Conservation (phyloP, 2,797 vertebrate species). For the Hoplostethus atlanticus region DNA sequence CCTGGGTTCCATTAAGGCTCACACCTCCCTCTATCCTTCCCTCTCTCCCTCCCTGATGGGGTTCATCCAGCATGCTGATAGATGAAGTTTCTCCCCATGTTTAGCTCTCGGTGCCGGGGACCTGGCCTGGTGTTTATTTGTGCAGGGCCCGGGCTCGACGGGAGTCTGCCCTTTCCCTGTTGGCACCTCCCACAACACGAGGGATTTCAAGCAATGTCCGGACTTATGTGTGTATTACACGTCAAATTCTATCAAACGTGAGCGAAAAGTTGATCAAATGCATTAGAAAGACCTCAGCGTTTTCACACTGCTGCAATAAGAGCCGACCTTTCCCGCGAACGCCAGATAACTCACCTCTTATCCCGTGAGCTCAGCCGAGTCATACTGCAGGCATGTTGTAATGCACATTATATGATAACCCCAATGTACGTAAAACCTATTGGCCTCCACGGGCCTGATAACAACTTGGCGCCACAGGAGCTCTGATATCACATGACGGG, state of each 20-base stretch:
- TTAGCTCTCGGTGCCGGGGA: constrained; percentile 18
- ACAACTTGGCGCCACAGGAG: constrained; percentile 58
- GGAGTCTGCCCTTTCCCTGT: constrained; percentile 35
- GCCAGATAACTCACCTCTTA: constrained; percentile 18
- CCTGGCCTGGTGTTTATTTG: constrained; percentile 57
- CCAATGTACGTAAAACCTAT: constrained; percentile 53
- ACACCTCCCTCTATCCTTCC: constrained; percentile 45
- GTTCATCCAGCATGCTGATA: constrained; percentile 37
- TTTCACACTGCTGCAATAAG: not conserved
- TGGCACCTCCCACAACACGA: constrained; percentile 1
- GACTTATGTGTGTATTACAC: too few species aligned
- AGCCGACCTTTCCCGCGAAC: not conserved
- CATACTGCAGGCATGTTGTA: constrained; percentile 66
- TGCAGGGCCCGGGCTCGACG: constrained; percentile 24
- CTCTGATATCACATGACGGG: constrained; percentile 57
- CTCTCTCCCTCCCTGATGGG: constrained; percentile 31
- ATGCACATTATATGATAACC: constrained; percentile 69
- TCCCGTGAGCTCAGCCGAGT: constrained; percentile 50
- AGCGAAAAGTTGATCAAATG: constrained; percentile 35
- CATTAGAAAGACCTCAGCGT: constrained; percentile 15
- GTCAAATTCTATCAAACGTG: constrained; percentile 7
- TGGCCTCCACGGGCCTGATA: constrained; percentile 62
- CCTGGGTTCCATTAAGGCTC: constrained; percentile 69
- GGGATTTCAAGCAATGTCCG: not conserved
- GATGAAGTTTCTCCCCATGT: constrained; percentile 50